phyloP scores from a whole-genome alignment of 2,888 invertebrate genomes.

The Beris morrisii region DNA sequence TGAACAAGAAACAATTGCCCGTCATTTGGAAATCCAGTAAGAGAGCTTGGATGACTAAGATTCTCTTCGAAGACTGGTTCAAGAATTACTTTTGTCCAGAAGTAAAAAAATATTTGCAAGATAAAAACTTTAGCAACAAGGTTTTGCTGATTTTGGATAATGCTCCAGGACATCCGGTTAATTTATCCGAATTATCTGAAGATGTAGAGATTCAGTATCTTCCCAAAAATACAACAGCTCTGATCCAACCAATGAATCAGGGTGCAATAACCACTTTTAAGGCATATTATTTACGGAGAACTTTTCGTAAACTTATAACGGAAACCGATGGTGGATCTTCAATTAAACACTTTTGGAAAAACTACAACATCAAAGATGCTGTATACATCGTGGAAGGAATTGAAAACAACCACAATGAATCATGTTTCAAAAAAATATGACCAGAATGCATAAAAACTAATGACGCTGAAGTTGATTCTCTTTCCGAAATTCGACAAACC shows the following conservation, averaged over 20 bases:
- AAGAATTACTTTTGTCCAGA: slow-evolving; percentile 40
- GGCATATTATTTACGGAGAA: too few relatives aligned
- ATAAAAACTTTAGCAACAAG: slow-evolving; percentile 40
- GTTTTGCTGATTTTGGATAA: slow-evolving; percentile 42
- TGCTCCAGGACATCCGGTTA: slow-evolving; percentile 40
- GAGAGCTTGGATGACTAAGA: slow-evolving; percentile 44
- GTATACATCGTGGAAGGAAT: slow-evolving; percentile 42
- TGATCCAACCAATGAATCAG: too few relatives aligned
- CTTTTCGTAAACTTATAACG: too few relatives aligned
- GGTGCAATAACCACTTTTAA: too few relatives aligned
- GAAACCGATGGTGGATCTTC: too few relatives aligned
- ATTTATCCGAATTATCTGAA: slow-evolving; percentile 37
- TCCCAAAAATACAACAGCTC: too few relatives aligned
- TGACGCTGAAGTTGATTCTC: slow-evolving; percentile 41
- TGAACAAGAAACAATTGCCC: slow-evolving; percentile 42
- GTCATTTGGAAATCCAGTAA: slow-evolving; percentile 44
- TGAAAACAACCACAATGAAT: slow-evolving; percentile 42
- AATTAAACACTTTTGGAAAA: too few relatives aligned
- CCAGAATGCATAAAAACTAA: slow-evolving; percentile 42
- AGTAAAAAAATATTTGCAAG: slow-evolving; percentile 39
- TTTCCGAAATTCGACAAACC: too few relatives aligned
- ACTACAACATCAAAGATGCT: too few relatives aligned
- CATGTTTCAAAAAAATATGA: slow-evolving; percentile 42
- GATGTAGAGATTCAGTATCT: too few relatives aligned
- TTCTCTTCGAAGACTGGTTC: too few relatives aligned